Evolutionary conservation across 2,888 invertebrate species (phyloP).

Genomic region (Matsumyia berberina): DNA sequence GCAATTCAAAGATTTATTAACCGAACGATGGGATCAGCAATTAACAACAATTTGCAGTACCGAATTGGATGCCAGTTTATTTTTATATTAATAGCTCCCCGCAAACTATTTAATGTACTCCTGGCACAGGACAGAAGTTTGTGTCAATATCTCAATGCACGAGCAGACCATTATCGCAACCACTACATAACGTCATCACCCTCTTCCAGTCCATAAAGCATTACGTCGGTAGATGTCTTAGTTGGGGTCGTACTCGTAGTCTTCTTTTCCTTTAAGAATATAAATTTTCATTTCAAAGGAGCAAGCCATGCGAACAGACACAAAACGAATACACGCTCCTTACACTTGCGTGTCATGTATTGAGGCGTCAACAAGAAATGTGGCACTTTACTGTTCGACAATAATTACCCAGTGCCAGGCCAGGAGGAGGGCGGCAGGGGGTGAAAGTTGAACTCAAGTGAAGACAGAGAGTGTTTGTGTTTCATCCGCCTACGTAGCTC

Average conservation of each 20-base stretch:
- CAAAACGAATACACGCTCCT: conserved; percentile 21
- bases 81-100: conserved; percentile 59
- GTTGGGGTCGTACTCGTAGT: conserved; percentile 16
- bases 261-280: conserved; percentile 49
- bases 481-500: conserved; percentile 22
- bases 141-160: conserved; percentile 62
- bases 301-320: conserved; percentile 19
- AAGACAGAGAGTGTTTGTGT: conserved; percentile 39
- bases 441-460: conserved; percentile 11
- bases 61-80: conserved; percentile 63
- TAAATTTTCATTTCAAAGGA: conserved; percentile 67
- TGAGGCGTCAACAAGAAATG: conserved; percentile 66
- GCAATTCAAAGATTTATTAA: conserved; percentile 59
- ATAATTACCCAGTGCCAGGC: conserved; percentile 66
- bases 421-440: too few relatives aligned
- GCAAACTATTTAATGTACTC: conserved; percentile 62
- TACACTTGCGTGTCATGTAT: conserved; percentile 29
- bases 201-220: conserved; percentile 64
- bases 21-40: conserved; percentile 62
- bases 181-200: conserved; percentile 63
- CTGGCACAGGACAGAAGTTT: conserved; percentile 16
- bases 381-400: conserved; percentile 66
- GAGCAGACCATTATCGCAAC: conserved; percentile 58
- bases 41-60: conserved; percentile 71
- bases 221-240: neutral